Evolutionary conservation across 2,797 vertebrate species (phyloP), one percentile per base, ranked within the genome.

Genomic region (Hephaestus fuliginosus): DNA sequence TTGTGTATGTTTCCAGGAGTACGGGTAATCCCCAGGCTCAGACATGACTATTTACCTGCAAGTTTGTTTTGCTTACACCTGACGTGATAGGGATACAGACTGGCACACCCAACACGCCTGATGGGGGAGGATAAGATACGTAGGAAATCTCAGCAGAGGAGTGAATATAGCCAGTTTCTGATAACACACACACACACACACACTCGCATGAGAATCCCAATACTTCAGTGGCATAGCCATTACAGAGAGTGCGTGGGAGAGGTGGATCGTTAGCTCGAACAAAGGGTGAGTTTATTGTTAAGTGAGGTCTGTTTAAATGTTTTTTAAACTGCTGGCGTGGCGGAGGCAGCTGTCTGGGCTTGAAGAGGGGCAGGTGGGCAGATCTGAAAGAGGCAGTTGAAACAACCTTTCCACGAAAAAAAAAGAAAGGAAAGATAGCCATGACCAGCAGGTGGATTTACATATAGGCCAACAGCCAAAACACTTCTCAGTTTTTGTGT

Each of bases 251-350:
- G 80, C 3, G 78, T 89, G 72, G 86, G 86, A 76, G 87, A 85
- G 81, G 71, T 77, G 77, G 86, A 77, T 87, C n/a, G 36, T 91
- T 88, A 77, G 65, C 57, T 71, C 44, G 66, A 88, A 93, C 82
- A 92, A 92, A 88, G 86, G 83, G 28, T 46, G 80, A 82, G 69
- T 84, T 80, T 77, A 88, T 91, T 89, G 84, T 92, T 81, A 82
- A 87, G 85, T 76, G 80, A 82, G 83, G 81, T 84, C 78, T 83
- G 56, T 86, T 90, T 90, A 89, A 91, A 82, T 91, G 82, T 33
- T 66, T 90, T 89, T 85, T 82, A 90, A 91, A 25, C 85, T 79
- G 72, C 80, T 80, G 81, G 66, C 56, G 46, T 43, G 64, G 57
- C 15, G 7, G 66, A 73, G 25, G 73, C 86, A 86, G 81, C 76